Conservation (phyloP, 2,113 vertebrate species). For the Silurus glanis region DNA sequence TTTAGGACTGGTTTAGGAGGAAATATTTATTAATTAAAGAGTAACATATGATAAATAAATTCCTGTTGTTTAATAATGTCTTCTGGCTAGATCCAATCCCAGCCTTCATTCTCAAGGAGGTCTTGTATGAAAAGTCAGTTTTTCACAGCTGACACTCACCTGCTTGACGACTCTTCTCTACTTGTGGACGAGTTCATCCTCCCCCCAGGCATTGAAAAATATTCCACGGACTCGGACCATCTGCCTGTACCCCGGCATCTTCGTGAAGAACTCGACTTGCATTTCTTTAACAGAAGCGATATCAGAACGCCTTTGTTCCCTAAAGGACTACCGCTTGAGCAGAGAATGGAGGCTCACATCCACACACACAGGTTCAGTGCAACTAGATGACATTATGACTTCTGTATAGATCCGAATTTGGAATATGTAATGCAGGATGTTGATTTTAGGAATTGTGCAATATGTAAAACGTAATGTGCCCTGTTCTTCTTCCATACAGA, state of each 20-base stretch:
- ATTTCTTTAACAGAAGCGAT: conserved; percentile 64
- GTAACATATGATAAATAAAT: background rate
- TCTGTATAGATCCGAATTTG: background rate
- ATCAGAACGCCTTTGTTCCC: conserved; percentile 47
- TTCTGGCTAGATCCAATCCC: conserved; percentile 1
- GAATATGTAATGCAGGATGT: background rate
- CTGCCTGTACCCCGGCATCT: conserved; percentile 74
- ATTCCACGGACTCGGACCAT: conserved; percentile 74
- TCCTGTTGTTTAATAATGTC: background rate
- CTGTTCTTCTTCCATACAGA: conserved; percentile 48
- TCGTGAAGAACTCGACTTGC: conserved; percentile 70
- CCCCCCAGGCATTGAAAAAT: conserved; percentile 71
- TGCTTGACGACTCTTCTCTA: conserved; percentile 58
- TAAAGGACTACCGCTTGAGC: conserved; percentile 58
- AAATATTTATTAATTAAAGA: background rate
- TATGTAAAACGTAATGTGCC: background rate
- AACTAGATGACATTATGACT: conserved; percentile 39
- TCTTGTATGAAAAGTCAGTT: background rate
- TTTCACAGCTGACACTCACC: conserved; percentile 48
- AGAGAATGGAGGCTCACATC: conserved; percentile 73
- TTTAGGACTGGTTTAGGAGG: background rate
- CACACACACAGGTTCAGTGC: conserved; percentile 73
- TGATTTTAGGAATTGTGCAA: background rate
- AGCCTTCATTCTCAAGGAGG: background rate
- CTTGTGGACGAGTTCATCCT: conserved; percentile 70